Percentiles rank a stretch among this genome's conserved stretches.
Evolutionary conservation across 2,797 vertebrate species (phyloP).

Genomic region (Halcyon chelicuti): DNA sequence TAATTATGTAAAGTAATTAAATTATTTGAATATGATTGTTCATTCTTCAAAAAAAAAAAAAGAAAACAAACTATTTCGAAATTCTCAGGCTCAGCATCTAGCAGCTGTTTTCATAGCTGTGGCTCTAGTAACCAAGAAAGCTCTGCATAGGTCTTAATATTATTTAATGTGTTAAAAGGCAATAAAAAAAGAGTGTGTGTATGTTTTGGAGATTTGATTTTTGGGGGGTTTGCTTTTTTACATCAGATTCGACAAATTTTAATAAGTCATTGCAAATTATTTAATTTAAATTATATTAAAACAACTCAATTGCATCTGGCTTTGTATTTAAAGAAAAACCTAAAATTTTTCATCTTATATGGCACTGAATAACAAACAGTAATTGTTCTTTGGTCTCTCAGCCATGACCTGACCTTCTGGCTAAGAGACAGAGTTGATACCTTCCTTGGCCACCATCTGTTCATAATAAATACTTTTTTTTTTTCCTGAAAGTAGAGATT

Average conservation of each 20-base stretch:
- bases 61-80: background rate
- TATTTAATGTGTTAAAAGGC: background rate
- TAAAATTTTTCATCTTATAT: conserved; percentile 49
- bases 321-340: conserved; percentile 45
- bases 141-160: background rate
- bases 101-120: background rate
- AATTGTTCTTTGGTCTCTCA: conserved; percentile 78
- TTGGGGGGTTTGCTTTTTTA: background rate
- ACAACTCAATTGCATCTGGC: background rate
- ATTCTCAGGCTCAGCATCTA: background rate
- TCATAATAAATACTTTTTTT: conserved; percentile 68
- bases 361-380: conserved; percentile 54
- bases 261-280: background rate
- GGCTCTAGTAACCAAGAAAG: background rate
- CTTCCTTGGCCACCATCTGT: conserved; percentile 75
- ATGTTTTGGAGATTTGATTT: background rate
- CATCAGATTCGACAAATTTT: background rate
- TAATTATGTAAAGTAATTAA: background rate
- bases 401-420: conserved; percentile 80
- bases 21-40: background rate
- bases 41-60: background rate
- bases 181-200: background rate
- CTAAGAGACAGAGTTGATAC: conserved; percentile 52
- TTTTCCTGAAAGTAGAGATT: conserved; percentile 25
- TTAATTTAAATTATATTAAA: background rate